A percentile compares a stretch with the other conserved stretches of the same genome.
Conservation (phyloP, 2,113 vertebrate species). For the Naja naja region DNA sequence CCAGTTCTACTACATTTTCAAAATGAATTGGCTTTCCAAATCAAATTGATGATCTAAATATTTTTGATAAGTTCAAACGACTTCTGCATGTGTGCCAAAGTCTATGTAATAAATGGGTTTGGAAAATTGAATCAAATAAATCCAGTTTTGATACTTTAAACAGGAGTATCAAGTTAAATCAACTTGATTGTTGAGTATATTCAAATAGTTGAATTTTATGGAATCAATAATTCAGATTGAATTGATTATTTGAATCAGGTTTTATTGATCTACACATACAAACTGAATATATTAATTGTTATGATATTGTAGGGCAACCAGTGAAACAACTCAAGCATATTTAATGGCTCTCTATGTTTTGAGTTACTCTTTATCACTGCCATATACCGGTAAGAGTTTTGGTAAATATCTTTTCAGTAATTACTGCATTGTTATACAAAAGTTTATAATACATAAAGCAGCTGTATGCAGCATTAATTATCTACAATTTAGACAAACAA, state of each 20-base stretch:
- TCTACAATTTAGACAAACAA: background rate
- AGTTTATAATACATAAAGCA: background rate
- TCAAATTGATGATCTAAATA: background rate
- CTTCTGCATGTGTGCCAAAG: background rate
- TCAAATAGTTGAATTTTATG: background rate
- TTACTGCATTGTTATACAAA: background rate
- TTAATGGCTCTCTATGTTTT: background rate
- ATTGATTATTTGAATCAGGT: background rate
- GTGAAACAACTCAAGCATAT: background rate
- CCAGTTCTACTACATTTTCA: background rate
- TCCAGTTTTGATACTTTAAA: background rate
- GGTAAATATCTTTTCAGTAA: background rate
- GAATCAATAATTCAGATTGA: background rate
- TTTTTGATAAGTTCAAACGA: background rate
- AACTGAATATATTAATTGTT: background rate
- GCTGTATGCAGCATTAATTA: background rate
- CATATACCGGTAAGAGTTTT: background rate
- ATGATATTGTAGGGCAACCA: background rate
- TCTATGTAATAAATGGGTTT: background rate
- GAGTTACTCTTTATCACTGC: background rate
- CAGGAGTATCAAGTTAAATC: background rate
- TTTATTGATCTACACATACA: background rate
- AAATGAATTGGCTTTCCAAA: background rate
- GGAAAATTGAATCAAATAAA: background rate
- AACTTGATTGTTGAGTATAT: background rate